phyloP scores from a whole-genome alignment of 2,888 invertebrate species.

The Seira musarum region DNA sequence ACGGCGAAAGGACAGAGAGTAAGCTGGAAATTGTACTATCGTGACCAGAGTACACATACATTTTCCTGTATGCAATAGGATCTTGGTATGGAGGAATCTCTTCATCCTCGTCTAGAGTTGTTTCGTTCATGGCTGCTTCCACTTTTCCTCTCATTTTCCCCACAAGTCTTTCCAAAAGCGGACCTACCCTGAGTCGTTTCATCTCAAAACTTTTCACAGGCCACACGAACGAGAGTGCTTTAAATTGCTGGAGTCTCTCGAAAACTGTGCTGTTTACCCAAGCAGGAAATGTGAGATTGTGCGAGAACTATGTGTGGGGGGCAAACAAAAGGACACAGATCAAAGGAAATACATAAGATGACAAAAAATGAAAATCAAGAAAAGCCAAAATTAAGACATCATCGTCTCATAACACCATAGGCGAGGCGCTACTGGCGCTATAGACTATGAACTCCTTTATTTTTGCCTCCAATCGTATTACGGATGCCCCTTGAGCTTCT shows the following conservation, averaged over 20 bases:
- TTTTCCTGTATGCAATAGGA: constrained; percentile 36
- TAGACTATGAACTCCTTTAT: too few relatives aligned
- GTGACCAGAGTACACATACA: constrained; percentile 49
- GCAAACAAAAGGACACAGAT: neutral
- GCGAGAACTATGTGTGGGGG: constrained; percentile 74
- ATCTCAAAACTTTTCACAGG: constrained; percentile 79
- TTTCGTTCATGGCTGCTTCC: neutral
- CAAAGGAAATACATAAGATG: neutral
- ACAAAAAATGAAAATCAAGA: constrained; percentile 76
- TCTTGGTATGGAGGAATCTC: constrained; percentile 33
- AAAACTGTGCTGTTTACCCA: constrained; percentile 81
- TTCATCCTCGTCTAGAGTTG: constrained; percentile 10
- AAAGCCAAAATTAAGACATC: constrained; percentile 80
- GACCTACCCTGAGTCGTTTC: constrained; percentile 81
- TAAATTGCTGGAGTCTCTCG: constrained; percentile 71
- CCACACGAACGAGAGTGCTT: constrained; percentile 30
- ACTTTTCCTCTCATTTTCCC: constrained; percentile 74
- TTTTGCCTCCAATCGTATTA: too few relatives aligned
- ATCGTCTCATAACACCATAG: constrained; percentile 71
- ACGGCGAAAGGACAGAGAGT: constrained; percentile 26
- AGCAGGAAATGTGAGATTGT: constrained; percentile 80
- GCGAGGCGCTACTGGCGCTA: too few relatives aligned
- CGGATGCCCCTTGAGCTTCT: too few relatives aligned
- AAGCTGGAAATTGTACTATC: constrained; percentile 38
- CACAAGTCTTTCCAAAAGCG: constrained; percentile 81